phyloP scores from a whole-genome alignment of 2,888 invertebrate genomes.

The Drosophila diplacantha region DNA sequence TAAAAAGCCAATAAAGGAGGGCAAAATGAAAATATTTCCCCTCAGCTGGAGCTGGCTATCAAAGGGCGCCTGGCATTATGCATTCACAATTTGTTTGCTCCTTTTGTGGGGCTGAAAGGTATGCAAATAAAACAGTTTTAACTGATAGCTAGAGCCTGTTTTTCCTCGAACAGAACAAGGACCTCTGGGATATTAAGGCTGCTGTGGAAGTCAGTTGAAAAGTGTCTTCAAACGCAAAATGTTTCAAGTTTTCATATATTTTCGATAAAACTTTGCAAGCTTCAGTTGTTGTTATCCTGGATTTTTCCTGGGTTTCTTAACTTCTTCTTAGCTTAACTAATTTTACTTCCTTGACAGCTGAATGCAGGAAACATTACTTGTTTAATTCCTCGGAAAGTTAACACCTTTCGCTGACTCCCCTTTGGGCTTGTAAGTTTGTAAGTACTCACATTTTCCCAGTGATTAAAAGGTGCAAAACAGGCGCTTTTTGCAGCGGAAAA shows the following conservation, averaged over 20 bases:
- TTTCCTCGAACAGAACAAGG: background rate
- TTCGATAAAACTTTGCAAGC: too few species aligned
- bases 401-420: background rate
- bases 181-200: background rate
- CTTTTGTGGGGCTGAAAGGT: background rate
- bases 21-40: slow-evolving; percentile 32
- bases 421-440: too few species aligned
- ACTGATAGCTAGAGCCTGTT: slow-evolving; percentile 1
- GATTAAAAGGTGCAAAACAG: slow-evolving; percentile 7
- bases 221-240: too few species aligned
- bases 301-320: too few species aligned
- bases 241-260: too few species aligned
- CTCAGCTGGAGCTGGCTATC: slow-evolving; percentile 11
- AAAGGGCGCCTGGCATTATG: slow-evolving; percentile 17
- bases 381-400: background rate
- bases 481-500: background rate
- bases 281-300: too few species aligned
- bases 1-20: slow-evolving; percentile 31
- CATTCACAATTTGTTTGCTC: slow-evolving; percentile 27
- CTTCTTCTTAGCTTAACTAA: too few species aligned
- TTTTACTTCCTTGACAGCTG: background rate
- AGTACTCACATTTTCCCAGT: background rate
- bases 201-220: too few species aligned
- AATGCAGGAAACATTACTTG: background rate
- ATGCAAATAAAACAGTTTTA: slow-evolving; percentile 27